Evolutionary conservation across 2,113 vertebrate genomes (phyloP), one percentile per base, ranked within the genome.

Genomic region (Ictidomys tridecemlineatus): DNA sequence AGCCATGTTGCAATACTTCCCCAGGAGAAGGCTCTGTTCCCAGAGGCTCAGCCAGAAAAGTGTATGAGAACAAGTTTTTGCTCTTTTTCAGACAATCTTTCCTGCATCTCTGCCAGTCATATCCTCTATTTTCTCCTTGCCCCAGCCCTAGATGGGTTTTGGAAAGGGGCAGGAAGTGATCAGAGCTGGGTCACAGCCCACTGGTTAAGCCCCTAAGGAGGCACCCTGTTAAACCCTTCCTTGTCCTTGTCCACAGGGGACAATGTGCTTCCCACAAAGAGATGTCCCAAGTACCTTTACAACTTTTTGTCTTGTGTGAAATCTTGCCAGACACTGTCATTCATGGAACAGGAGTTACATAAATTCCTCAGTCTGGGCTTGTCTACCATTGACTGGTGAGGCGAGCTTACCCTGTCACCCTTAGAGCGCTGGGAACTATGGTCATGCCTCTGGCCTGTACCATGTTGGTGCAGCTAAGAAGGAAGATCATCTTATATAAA

Each of bases 21-120:
- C 89, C 45, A 92, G 48, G 53, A 94, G 74, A 89, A 96, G 95
- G 61, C 73, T 93, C 34, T 61, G 18, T 98, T 98, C 96, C 98
- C 89, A 97, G 97, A 94, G 85, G 94, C 91, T 96, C 79, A 97
- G 97, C 98, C 98, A 98, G 96, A 77, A 97, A 95, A 98, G 94
- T 48, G 78, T 98, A 98, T 24, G 89, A 96, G 74, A 97, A 94
- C 14, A 28, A 93, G 94, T 95, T 89, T 95, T 96, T 96, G 67
- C 94, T 98, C 95, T 97, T 98, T 97, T 97, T 80, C 94, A 98
- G 98, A 98, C 98, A 98, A 98, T 98, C 95, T 90, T 98, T 73
- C 91, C 61, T 20, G 96, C 87, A 42, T 96, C 96, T 72, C 90
- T 98, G 98, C 98, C 98, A 98, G 96, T 83, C 97, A 93, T 89